Percentiles rank a stretch among this genome's conserved stretches.
Evolutionary conservation across 2,113 vertebrate genomes (phyloP).

Genomic region (Cinclus mexicanus): DNA sequence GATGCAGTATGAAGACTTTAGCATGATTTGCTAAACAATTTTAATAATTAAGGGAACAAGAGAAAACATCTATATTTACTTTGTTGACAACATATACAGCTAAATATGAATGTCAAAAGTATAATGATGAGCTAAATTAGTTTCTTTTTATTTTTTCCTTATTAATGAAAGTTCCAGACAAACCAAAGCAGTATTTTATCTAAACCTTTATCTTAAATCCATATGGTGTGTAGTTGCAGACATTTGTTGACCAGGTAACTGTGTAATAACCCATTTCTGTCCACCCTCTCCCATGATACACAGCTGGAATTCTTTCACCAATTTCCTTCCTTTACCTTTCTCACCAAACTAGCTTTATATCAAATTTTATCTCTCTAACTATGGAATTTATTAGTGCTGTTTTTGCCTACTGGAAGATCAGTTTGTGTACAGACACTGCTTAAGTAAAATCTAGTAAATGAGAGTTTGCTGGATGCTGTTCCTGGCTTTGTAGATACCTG

Average conservation of each 20-base stretch:
- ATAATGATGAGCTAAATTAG: neutral
- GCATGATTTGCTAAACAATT: neutral
- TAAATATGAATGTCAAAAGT: neutral
- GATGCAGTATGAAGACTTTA: neutral
- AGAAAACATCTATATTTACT: neutral
- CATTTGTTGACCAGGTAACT: fast-evolving
- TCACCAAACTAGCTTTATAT: neutral
- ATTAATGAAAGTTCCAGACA: neutral
- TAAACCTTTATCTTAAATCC: neutral
- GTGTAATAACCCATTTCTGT: neutral
- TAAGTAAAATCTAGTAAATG: neutral
- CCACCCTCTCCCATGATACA: neutral
- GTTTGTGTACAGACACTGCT: neutral
- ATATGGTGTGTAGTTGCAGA: fast-evolving
- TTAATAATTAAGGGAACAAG: neutral
- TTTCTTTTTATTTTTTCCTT: neutral
- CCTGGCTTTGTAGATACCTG: neutral
- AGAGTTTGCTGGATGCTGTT: neutral
- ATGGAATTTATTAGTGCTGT: neutral
- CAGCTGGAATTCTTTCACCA: neutral
- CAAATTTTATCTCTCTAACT: neutral
- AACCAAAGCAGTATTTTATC: neutral
- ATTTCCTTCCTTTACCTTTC: neutral
- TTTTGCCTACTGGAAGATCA: neutral
- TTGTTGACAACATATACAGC: neutral